These are phyloP conservation scores for Apodemus agrarius DNA, from an alignment of 2,797 vertebrate genomes.

Conservation along the genomic window DNA sequence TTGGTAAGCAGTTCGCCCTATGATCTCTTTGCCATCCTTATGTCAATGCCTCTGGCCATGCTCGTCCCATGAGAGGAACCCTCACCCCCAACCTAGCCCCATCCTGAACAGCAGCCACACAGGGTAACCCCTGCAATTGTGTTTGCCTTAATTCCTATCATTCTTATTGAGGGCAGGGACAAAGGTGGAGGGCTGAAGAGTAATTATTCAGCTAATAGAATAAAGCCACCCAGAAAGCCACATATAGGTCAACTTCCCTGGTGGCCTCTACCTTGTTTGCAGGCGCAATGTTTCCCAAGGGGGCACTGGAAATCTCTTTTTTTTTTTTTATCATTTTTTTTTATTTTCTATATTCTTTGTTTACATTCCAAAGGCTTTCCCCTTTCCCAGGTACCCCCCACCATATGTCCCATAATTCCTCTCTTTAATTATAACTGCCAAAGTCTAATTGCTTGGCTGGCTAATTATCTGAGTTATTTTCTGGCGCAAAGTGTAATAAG, in stretches of 20 bases:
- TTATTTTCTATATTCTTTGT: too few relatives aligned
- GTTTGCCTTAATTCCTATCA: neutral
- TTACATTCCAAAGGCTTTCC: too few relatives aligned
- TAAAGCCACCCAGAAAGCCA: neutral
- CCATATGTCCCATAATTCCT: too few relatives aligned
- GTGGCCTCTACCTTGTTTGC: conserved; percentile 17
- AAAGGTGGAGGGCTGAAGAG: neutral
- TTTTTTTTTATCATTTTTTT: too few relatives aligned
- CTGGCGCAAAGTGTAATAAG: neutral
- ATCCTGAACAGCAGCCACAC: neutral
- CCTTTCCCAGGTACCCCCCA: too few relatives aligned
- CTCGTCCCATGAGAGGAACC: neutral
- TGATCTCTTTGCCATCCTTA: rapidly evolving
- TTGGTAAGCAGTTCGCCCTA: conserved; percentile 74
- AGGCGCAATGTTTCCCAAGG: conserved; percentile 40
- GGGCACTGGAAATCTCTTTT: conserved; percentile 32
- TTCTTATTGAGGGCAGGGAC: neutral
- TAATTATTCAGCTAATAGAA: neutral
- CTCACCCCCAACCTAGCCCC: too few relatives aligned
- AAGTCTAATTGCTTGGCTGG: conserved; percentile 45
- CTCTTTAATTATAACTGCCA: conserved; percentile 20
- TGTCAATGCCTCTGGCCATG: neutral
- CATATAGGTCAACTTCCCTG: neutral
- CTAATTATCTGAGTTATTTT: conserved; percentile 43
- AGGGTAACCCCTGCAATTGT: neutral